Base-by-base conservation (phyloP, 2,888 invertebrate species). In the Zaprionus obscuricornis region DNA sequence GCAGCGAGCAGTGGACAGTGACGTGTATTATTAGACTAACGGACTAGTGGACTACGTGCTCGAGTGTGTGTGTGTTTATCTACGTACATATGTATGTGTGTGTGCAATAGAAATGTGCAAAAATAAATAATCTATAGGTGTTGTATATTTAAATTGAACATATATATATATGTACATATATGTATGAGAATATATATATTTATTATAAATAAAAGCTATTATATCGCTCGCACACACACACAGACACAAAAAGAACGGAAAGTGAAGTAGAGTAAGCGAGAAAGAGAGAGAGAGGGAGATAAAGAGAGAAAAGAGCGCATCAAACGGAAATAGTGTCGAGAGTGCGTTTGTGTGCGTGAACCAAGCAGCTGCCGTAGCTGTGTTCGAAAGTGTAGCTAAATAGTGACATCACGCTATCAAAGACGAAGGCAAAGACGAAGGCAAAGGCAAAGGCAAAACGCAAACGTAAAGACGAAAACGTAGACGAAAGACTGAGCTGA, bases 111-210 rank as follows among this genome's bases (percentile, higher is more conserved):
- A 85, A 83, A 78, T 78, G 78, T 85, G 78, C 78, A 85, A 85
- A 78, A 85, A 85, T 78, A 83, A 79, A 78, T 64, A 79, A 79
- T 74, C 77, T 77, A 85, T 78, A 82, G 67, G 43, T 69, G 55
- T 51, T 60, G 73, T 83, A 85, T 78, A 85, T 85, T 78, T 83
- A 76, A 78, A 79, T 83, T 79, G 45, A 85, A 83, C 79, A 64
- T 72, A 67, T 52, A 67, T 67, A 71, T 33, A 57, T 56, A 59
- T n/a, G n/a, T n/a, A n/a, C n/a, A n/a, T n/a, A n/a, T n/a, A n/a
- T n/a, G n/a, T n/a, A n/a, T n/a, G n/a, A n/a, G n/a, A n/a, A n/a
- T n/a, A n/a, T n/a, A n/a, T n/a, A n/a, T n/a, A n/a, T n/a, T n/a
- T n/a, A n/a, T n/a, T n/a, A n/a, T 72, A 78, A 62, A 75, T 60